A percentile compares a stretch with the other conserved stretches of the same genome.
Evolutionary conservation across 1,140 invertebrate genomes (phyloP).

Genomic region (Cardiocondyla obscurior): DNA sequence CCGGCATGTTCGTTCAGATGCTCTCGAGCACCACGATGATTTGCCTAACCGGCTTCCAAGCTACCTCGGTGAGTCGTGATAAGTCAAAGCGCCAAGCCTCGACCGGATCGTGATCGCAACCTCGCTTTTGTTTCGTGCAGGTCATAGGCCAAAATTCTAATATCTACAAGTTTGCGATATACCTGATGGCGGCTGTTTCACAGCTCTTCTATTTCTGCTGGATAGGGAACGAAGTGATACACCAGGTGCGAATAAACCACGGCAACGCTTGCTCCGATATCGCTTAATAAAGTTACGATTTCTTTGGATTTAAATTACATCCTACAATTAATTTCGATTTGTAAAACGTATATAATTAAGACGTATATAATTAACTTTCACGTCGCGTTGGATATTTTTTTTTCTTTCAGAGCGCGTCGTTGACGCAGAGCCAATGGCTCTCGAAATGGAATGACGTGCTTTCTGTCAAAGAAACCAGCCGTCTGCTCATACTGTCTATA

Average conservation of each 20-base stretch:
- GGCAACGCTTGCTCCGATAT: background rate
- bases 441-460: constrained; percentile 52
- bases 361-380: background rate
- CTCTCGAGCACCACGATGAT: constrained; percentile 71
- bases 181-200: constrained; percentile 55
- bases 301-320: background rate
- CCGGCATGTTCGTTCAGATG: constrained; percentile 71
- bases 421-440: constrained; percentile 60
- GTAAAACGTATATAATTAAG: background rate
- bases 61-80: constrained; percentile 65
- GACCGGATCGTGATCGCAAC: constrained; percentile 49
- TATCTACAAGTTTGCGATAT: constrained; percentile 57
- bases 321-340: background rate
- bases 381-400: background rate
- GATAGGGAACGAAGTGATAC: constrained; percentile 64
- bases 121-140: constrained; percentile 52
- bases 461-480: background rate
- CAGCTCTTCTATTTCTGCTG: constrained; percentile 67
- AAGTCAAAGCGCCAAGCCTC: constrained; percentile 2
- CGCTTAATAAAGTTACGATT: background rate
- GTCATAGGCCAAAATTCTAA: constrained; percentile 64
- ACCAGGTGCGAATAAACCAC: constrained; percentile 41
- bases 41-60: constrained; percentile 73
- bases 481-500: constrained; percentile 41
- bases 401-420: constrained; percentile 32